phyloP scores from a whole-genome alignment of 2,888 invertebrate genomes.

The Slavum lentiscoides region DNA sequence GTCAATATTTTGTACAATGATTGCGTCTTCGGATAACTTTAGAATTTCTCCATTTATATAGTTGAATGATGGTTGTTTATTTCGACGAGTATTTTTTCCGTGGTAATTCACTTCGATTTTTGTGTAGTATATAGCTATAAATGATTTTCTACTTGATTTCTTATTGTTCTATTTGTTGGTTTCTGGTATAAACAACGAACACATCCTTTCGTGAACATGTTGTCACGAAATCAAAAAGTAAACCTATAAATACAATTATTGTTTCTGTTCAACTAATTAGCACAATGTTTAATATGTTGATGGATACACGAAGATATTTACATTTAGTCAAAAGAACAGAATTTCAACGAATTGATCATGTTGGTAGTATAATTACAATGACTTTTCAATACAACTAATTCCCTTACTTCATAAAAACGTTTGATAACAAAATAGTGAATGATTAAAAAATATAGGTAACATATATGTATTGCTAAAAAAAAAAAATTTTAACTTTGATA shows the following conservation, averaged over 20 bases:
- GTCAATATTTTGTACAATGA: neutral
- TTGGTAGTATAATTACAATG: neutral
- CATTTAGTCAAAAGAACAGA: neutral
- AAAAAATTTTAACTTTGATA: too few species aligned
- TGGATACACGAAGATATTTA: neutral
- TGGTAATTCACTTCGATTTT: neutral
- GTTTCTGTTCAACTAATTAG: neutral
- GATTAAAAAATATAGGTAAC: too few species aligned
- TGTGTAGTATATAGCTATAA: neutral
- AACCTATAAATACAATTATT: neutral
- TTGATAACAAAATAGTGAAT: too few species aligned
- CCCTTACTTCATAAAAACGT: neutral
- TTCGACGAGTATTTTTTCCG: neutral
- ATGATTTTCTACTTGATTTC: neutral
- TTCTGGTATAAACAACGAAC: neutral
- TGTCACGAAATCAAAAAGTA: neutral
- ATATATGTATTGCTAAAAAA: too few species aligned
- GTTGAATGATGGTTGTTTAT: neutral
- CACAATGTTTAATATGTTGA: neutral
- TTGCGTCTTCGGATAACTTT: neutral
- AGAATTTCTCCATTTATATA: neutral
- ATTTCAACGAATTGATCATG: neutral
- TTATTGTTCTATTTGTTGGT: neutral
- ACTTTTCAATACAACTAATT: neutral
- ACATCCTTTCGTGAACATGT: neutral